phyloP scores from a whole-genome alignment of 2,888 invertebrate genomes.

The Gonocerus acuteangulatus region DNA sequence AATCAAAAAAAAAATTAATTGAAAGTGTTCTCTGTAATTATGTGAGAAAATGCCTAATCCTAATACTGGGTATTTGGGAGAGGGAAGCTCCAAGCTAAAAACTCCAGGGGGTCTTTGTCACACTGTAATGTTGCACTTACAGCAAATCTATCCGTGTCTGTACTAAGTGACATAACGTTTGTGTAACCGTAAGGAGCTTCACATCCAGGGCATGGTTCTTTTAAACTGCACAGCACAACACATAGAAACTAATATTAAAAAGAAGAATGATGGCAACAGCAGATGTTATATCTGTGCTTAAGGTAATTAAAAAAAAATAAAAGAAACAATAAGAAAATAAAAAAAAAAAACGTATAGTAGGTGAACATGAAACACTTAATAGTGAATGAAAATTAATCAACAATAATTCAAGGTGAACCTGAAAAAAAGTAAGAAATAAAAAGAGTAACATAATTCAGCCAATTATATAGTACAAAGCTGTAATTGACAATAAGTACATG shows the following conservation, averaged over 20 bases:
- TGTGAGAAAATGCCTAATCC: too few relatives aligned
- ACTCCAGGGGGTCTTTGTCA: slow-evolving; percentile 3
- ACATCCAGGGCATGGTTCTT: slow-evolving; percentile 68
- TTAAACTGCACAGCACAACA: slow-evolving; percentile 49
- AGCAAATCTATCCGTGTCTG: slow-evolving; percentile 73
- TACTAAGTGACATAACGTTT: slow-evolving; percentile 85
- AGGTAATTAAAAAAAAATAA: slow-evolving; percentile 1
- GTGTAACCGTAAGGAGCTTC: slow-evolving; percentile 93
- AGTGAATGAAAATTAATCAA: neutral
- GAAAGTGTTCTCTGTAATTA: too few relatives aligned
- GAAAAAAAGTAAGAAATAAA: neutral
- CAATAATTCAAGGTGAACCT: neutral
- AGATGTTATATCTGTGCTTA: slow-evolving; percentile 3
- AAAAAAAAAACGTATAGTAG: neutral
- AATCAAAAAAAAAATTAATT: too few relatives aligned
- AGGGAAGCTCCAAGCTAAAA: slow-evolving; percentile 22
- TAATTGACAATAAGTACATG: slow-evolving; percentile 5
- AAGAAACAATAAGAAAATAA: neutral
- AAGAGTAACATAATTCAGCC: slow-evolving; percentile 8
- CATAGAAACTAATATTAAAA: slow-evolving; percentile 16
- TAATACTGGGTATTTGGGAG: neutral
- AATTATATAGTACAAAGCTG: slow-evolving; percentile 18
- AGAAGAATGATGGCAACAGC: neutral
- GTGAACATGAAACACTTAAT: neutral
- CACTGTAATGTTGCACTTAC: slow-evolving; percentile 54